A percentile compares a stretch with the other conserved stretches of the same genome.
phyloP scores from a whole-genome alignment of 1,140 invertebrate species.

The Meloidogyne floridensis region DNA sequence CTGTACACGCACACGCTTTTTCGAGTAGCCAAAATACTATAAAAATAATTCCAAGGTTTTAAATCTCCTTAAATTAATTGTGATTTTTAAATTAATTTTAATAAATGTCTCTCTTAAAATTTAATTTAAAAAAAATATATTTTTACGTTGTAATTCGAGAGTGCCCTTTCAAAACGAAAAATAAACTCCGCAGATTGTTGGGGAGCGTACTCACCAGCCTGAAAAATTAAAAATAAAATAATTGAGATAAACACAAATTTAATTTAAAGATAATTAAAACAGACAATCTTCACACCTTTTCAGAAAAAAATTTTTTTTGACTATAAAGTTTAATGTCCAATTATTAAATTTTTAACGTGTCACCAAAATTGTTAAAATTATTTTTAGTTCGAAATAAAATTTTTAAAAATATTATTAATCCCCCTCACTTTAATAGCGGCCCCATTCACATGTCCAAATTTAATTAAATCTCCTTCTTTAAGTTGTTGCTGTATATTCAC shows the following conservation, averaged over 20 bases:
- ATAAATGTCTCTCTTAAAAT: background rate
- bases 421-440: constrained; percentile 60
- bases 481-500: constrained; percentile 39
- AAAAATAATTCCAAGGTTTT: background rate
- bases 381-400: too few relatives aligned
- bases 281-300: background rate
- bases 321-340: constrained; percentile 2
- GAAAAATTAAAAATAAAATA: background rate
- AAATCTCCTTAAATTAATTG: background rate
- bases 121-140: background rate
- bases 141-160: constrained; percentile 26
- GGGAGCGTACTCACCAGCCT: constrained; percentile 62
- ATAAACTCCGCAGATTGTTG: constrained; percentile 52
- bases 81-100: background rate
- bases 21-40: constrained; percentile 44
- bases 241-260: background rate
- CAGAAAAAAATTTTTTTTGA: too few relatives aligned
- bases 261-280: background rate
- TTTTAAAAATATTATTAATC: too few relatives aligned
- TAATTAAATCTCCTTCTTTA: constrained; percentile 65
- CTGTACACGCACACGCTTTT: constrained; percentile 31
- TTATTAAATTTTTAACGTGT: background rate
- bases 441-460: constrained; percentile 67
- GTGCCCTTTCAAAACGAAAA: constrained; percentile 48
- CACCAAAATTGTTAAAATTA: too few relatives aligned